These are phyloP conservation scores for Dasypus novemcinctus DNA, from an alignment of 2,113 vertebrate genomes.

Conservation along the genomic window DNA sequence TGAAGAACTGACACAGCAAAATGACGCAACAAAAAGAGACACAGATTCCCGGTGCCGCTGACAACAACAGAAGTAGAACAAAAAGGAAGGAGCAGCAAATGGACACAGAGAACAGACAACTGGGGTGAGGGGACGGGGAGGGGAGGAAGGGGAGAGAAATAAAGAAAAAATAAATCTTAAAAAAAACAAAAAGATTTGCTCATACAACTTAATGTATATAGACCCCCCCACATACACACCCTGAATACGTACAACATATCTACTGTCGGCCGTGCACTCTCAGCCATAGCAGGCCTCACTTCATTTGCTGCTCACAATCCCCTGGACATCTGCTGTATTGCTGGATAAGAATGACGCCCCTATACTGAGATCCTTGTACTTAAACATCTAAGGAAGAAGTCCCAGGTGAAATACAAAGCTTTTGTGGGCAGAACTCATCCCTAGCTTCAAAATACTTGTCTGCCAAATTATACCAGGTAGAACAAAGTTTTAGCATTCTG, in stretches of 20 bases:
- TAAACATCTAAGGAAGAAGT: neutral
- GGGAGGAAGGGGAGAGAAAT: too few relatives aligned
- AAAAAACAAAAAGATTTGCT: too few relatives aligned
- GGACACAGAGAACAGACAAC: too few relatives aligned
- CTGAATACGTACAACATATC: neutral
- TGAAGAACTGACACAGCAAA: too few relatives aligned
- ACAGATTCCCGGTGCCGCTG: too few relatives aligned
- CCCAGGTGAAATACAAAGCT: neutral
- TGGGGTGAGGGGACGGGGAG: too few relatives aligned
- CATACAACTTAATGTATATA: neutral
- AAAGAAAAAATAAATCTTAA: too few relatives aligned
- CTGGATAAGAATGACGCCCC: neutral
- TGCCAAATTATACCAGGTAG: neutral
- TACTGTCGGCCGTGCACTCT: neutral
- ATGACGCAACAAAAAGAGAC: too few relatives aligned
- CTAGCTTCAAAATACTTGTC: neutral
- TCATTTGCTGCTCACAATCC: neutral
- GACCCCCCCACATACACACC: neutral
- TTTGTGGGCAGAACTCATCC: neutral
- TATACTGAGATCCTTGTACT: rapidly evolving
- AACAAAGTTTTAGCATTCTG: neutral
- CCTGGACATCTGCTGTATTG: rapidly evolving
- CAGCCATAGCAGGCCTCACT: neutral
- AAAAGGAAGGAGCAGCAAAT: too few relatives aligned
- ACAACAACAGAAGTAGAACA: too few relatives aligned